phyloP scores from a whole-genome alignment of 2,888 invertebrate genomes.

The Ryuthela nishihirai region DNA sequence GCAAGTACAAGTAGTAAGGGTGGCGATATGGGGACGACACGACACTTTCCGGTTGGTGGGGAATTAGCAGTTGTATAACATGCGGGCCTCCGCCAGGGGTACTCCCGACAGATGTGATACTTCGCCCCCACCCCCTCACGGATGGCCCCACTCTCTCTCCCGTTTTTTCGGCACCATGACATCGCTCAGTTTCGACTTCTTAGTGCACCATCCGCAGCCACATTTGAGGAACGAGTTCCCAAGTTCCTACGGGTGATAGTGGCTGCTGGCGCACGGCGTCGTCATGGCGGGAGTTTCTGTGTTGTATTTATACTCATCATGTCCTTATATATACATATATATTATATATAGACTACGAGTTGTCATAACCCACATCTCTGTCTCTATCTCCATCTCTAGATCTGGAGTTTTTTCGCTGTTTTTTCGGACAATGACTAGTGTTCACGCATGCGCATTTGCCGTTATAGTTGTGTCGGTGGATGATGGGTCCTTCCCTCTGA shows the following conservation, averaged over 20 bases:
- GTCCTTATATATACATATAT: conserved; percentile 39
- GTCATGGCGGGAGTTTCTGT: conserved; percentile 31
- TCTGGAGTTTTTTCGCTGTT: too few relatives aligned
- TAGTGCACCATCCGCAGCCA: conserved; percentile 1
- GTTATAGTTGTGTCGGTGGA: too few relatives aligned
- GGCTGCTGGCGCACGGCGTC: conserved; percentile 9
- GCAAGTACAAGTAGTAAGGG: too few relatives aligned
- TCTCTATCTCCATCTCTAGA: too few relatives aligned
- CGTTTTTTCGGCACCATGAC: background rate
- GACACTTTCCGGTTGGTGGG: too few relatives aligned
- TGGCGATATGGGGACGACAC: too few relatives aligned
- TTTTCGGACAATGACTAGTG: too few relatives aligned
- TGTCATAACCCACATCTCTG: too few relatives aligned
- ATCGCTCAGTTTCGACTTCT: background rate
- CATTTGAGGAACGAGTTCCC: conserved; percentile 37
- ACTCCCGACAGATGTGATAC: conserved; percentile 39
- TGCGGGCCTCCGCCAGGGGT: conserved; percentile 25
- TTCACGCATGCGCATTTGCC: too few relatives aligned
- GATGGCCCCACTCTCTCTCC: conserved; percentile 3
- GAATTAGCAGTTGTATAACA: too few relatives aligned
- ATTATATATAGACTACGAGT: conserved; percentile 38
- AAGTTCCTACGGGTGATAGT: conserved; percentile 40
- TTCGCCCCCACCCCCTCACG: conserved; percentile 33
- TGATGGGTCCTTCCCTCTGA: too few relatives aligned
- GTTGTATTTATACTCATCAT: conserved; percentile 40